Evolutionary conservation across 2,113 vertebrate species (phyloP), one percentile per base, ranked within the genome.

Genomic region (Nesogale talazaci): DNA sequence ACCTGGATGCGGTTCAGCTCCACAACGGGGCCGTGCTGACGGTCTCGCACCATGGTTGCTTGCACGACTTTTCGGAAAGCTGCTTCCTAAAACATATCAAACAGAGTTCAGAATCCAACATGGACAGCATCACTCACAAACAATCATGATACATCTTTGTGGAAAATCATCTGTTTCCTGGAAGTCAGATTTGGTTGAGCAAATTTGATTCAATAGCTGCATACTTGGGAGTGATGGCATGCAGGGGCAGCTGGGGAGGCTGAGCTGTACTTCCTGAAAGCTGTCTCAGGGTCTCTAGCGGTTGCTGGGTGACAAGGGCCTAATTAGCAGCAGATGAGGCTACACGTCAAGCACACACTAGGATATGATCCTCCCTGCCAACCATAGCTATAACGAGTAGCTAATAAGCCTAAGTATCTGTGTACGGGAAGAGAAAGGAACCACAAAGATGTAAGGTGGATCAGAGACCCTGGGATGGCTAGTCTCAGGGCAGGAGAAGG

Each of bases 1-100:
- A 99, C 99, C 99, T 99, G 99, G 96, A 99, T 99, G 92, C 99
- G 98, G 97, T 99, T 99, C 90, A 99, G 98, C 93, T 99, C 99
- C 87, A 99, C 99, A 0, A 99, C 99, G 1, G 99, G 99, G 4
- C 99, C 99, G 0, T 99, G 99, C 81, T 99, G 99, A 36, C 99
- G 97, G 97, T 99, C 99, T 94, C 99, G 98, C 94, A 99, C 99
- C 99, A 99, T 99, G 1, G 99, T 99, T 36, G 99, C 99, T 95
- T 99, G 99, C 6, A 99, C 99, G 25, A 99, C 99, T 95, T 99
- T 99, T 74, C 99, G 98, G 97, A 99, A 99, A 57, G 99, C 99
- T 46, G 99, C 99, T 97, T 99, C 99, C 99, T 99, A 94, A 94
- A 95, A 97, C 42, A 67, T 0, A 52, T 23, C 34, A 84, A 91